These are phyloP conservation scores for Hyperoplus immaculatus DNA, from an alignment of 2,797 vertebrate species.

Conservation along the genomic window DNA sequence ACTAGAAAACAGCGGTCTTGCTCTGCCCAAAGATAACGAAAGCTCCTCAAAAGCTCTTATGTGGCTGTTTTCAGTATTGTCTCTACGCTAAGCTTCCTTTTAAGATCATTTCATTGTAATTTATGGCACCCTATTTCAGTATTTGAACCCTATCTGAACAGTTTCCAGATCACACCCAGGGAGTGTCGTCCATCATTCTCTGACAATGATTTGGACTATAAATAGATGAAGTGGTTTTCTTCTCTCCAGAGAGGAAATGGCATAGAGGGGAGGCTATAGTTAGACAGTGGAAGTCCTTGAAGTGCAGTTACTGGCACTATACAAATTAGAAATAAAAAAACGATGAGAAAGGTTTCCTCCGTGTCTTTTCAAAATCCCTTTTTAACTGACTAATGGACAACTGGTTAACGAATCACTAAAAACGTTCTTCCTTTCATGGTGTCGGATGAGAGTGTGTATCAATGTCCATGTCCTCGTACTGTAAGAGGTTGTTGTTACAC, in stretches of 20 bases:
- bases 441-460: conserved; percentile 1
- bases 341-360: not conserved
- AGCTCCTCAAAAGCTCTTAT: not conserved
- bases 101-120: conserved; percentile 6
- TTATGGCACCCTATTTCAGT: not conserved
- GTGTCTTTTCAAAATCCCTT: too few relatives aligned
- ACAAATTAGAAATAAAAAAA: not conserved
- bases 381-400: not conserved
- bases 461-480: conserved; percentile 13
- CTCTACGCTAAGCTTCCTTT: not conserved
- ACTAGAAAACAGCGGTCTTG: not conserved
- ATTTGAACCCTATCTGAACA: conserved; percentile 23
- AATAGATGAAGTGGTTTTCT: conserved; percentile 45
- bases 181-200: conserved; percentile 38
- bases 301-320: not conserved
- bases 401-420: not conserved
- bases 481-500: conserved; percentile 34
- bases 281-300: conserved; percentile 41
- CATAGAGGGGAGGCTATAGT: conserved; percentile 25
- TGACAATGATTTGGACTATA: conserved; percentile 50
- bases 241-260: conserved; percentile 39
- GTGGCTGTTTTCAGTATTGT: not conserved
- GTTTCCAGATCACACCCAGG: conserved; percentile 40
- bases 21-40: not conserved
- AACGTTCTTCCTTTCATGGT: not conserved